Evolutionary conservation across 2,797 vertebrate genomes (phyloP).

Genomic region (Hyperoplus immaculatus): DNA sequence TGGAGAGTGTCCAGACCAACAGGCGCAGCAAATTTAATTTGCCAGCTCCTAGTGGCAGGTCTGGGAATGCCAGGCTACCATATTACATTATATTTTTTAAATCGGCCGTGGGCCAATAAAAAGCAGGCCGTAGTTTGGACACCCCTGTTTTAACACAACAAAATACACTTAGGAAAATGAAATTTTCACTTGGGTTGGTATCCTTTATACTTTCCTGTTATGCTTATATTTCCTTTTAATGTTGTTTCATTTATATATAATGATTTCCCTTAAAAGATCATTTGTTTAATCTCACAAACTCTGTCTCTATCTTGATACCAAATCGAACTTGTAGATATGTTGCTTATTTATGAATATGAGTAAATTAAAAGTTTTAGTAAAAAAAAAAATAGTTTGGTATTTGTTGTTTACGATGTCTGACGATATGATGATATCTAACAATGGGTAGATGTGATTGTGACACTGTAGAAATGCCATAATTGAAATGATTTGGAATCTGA

Average conservation of each 20-base stretch:
- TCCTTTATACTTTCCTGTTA: neutral
- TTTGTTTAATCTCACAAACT: neutral
- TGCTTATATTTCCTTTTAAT: neutral
- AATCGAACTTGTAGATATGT: neutral
- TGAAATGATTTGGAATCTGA: constrained; percentile 44
- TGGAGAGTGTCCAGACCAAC: too few relatives aligned
- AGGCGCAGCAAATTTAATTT: too few relatives aligned
- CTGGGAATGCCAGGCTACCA: too few relatives aligned
- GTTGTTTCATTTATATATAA: constrained; percentile 1
- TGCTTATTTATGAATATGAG: neutral
- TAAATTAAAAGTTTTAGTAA: neutral
- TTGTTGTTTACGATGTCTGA: constrained; percentile 19
- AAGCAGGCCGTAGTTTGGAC: too few relatives aligned
- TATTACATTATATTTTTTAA: too few relatives aligned
- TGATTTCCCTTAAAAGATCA: neutral
- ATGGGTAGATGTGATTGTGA: constrained; percentile 23
- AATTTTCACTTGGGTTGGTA: neutral
- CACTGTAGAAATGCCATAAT: constrained; percentile 57
- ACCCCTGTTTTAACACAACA: too few relatives aligned
- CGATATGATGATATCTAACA: neutral
- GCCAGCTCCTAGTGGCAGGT: too few relatives aligned
- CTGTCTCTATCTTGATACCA: neutral
- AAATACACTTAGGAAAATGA: too few relatives aligned
- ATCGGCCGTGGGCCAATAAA: too few relatives aligned
- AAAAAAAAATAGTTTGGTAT: neutral